Evolutionary conservation across 1,140 invertebrate genomes (phyloP).

Genomic region (Agrypnia vestita): DNA sequence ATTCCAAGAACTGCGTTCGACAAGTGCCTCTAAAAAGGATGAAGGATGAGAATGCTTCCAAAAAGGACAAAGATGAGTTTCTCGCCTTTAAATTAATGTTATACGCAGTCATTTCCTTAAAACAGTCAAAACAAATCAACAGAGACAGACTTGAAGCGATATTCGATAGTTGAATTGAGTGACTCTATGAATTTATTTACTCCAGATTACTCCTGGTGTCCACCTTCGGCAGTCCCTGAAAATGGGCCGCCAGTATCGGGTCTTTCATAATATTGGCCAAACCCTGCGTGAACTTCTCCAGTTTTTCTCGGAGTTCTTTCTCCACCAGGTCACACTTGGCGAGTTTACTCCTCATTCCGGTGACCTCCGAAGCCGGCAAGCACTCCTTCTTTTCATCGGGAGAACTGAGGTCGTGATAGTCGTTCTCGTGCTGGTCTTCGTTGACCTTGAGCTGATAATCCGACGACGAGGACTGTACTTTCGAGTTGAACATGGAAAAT

Average conservation of each 20-base stretch:
- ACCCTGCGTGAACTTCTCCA: not conserved
- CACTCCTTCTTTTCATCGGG: not conserved
- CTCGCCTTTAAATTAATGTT: no score
- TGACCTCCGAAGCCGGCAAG: constrained; percentile 1
- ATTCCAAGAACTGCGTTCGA: no score
- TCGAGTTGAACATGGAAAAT: not conserved
- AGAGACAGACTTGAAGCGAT: no score
- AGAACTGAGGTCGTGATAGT: not conserved
- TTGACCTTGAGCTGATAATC: not conserved
- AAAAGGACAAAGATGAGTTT: no score
- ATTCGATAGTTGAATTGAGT: no score
- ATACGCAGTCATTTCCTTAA: no score
- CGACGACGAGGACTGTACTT: not conserved
- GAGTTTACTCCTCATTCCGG: not conserved
- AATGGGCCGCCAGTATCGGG: not conserved
- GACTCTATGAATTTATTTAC: no score
- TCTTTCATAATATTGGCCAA: not conserved
- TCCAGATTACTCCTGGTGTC: no score
- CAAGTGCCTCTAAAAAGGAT: no score
- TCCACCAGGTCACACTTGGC: not conserved
- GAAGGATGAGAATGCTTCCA: no score
- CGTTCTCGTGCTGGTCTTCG: not conserved
- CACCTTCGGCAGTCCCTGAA: not conserved
- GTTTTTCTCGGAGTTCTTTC: not conserved
- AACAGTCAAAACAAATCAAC: no score